Evolutionary conservation across 2,888 invertebrate species (phyloP), one percentile per base, ranked within the genome.

Genomic region (Siphonodentalium dalli): DNA sequence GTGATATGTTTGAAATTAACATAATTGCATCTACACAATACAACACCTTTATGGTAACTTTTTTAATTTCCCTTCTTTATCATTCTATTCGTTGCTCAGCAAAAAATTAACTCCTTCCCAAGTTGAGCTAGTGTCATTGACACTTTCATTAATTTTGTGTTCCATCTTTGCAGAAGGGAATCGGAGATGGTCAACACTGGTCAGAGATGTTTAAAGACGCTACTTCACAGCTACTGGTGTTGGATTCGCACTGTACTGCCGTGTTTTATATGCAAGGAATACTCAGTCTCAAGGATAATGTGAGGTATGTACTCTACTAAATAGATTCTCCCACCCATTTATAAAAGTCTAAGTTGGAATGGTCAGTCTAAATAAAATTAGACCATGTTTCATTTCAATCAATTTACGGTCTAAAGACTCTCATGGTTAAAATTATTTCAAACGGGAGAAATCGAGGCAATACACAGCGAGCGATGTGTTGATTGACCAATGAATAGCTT

Each of bases 251-350:
- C 24, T 45, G 38, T 27, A 41, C 44, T n/a, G 45, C 47, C 23
- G 58, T 45, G 6, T 33, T 48, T 20, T 34, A 63, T 35, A 65
- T 65, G 65, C 50, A 54, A 27, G 65, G 54, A 29, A 42, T 46
- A 8, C 24, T 62, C 2, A 34, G 41, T 34, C 21, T 61, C 11
- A 37, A 48, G 8, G 44, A 41, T 13, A 60, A 60, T 26, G 7
- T 33, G 23, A 56, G 55, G 60, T 55, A 41, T 33, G 15, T 23
- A 44, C 2, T 18, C n/a, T n/a, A n/a, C n/a, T n/a, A n/a, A n/a
- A n/a, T n/a, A n/a, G n/a, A n/a, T n/a, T n/a, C n/a, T n/a, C n/a
- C n/a, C n/a, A n/a, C n/a, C n/a, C n/a, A n/a, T n/a, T n/a, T n/a
- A n/a, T n/a, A n/a, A n/a, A n/a, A n/a, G n/a, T n/a, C n/a, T n/a